Evolutionary conservation across 2,888 invertebrate species (phyloP).

Genomic region (Lissonota sp.): DNA sequence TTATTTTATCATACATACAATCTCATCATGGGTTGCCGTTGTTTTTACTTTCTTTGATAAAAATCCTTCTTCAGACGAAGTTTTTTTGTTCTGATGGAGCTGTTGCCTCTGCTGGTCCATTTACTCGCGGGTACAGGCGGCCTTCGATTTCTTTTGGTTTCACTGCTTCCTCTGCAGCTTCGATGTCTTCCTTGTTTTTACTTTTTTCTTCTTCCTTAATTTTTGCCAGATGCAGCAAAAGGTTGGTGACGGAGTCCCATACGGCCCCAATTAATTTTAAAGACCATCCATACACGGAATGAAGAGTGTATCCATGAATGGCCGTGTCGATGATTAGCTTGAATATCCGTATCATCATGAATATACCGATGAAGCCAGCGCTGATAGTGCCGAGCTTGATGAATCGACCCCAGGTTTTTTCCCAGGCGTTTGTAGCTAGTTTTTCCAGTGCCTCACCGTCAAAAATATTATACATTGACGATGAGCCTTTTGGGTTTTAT

Average conservation of each 20-base stretch:
- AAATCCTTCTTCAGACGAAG: too few species aligned
- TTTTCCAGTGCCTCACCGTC: background rate
- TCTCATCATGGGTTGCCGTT: background rate
- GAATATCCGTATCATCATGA: background rate
- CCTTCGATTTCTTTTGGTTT: background rate
- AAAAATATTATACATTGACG: background rate
- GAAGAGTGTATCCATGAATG: background rate
- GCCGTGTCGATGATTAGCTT: background rate
- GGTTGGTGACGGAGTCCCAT: background rate
- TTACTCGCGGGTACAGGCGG: background rate
- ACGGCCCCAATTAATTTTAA: background rate
- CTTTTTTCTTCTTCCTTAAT: background rate
- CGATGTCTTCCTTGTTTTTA: background rate
- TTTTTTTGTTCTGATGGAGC: background rate
- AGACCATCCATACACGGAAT: background rate
- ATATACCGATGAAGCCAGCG: background rate
- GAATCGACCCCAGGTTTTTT: background rate
- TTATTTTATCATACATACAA: too few species aligned
- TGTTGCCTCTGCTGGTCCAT: background rate
- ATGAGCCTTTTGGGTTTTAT: background rate
- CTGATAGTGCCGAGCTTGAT: background rate
- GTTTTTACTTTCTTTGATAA: background rate
- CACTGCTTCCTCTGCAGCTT: background rate
- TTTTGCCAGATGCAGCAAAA: background rate
- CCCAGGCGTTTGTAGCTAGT: background rate